A percentile compares a stretch with the other conserved stretches of the same genome.
These are phyloP conservation scores for Coecobrya sp. DNA, from an alignment of 2,888 invertebrate species.

Conservation along the genomic window DNA sequence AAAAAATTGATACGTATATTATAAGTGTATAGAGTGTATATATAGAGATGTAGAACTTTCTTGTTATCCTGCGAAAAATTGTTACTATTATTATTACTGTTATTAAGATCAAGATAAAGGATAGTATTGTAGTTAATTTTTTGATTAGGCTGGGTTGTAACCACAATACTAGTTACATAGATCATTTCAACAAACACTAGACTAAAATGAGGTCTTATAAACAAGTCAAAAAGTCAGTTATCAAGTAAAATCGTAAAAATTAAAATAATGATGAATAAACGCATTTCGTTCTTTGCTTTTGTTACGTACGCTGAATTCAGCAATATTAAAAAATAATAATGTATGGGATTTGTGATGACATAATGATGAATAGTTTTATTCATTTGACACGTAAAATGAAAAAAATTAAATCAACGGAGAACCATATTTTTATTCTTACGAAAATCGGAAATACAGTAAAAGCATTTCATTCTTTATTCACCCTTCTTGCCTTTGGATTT, in stretches of 20 bases:
- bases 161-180: background rate
- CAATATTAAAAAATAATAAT: background rate
- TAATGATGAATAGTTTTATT: background rate
- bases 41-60: no score
- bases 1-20: slow-evolving; percentile 20
- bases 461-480: slow-evolving; percentile 89
- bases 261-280: background rate
- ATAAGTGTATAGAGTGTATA: no score
- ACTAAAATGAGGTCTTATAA: slow-evolving; percentile 13
- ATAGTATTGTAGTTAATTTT: background rate
- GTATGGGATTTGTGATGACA: slow-evolving; percentile 6
- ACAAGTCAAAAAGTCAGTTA: slow-evolving; percentile 46
- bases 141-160: background rate
- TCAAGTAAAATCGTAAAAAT: background rate
- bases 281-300: slow-evolving; percentile 25
- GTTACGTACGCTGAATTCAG: slow-evolving; percentile 1
- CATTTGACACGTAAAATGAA: slow-evolving; percentile 4
- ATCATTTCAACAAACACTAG: background rate
- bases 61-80: no score
- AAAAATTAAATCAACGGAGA: slow-evolving; percentile 54
- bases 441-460: slow-evolving; percentile 64
- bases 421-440: slow-evolving; percentile 73
- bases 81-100: no score
- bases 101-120: no score
- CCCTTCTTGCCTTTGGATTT: slow-evolving; percentile 94